Evolutionary conservation across 2,113 vertebrate species (phyloP), one percentile per base, ranked within the genome.

Genomic region (Poeciliopsis turrubarensis): DNA sequence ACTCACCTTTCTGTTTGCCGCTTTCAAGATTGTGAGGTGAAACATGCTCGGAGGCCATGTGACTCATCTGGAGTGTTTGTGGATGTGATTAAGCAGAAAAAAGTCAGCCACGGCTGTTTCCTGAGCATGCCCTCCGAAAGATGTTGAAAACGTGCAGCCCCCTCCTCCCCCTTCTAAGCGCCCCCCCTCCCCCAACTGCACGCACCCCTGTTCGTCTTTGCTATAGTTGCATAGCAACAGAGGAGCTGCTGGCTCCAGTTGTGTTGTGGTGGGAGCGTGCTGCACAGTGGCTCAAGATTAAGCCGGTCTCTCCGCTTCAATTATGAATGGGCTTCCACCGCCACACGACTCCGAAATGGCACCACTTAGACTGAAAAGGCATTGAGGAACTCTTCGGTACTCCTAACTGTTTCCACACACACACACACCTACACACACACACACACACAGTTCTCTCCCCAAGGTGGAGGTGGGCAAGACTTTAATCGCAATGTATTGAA

Each of bases 151-250:
- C 77, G 80, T 86, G 84, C 86, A 89, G 86, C 88, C 89, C 89
- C 76, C 79, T 62, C 65, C 19, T 14, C 32, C 61, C 31, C 54
- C 19, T 30, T 30, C 29, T n/a, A n/a, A 30, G 1, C n/a, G 39
- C 60, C 65, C 39, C 54, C 57, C 26, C 47, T 12, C 27, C 60
- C 60, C 63, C 2, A 25, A 37, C 34, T 37, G 34, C 34, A 37
- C 10, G 10, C 34, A 37, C 41, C 34, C 14, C 60, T 72, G 79
- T 74, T 88, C 79, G 73, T 90, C 87, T 88, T 91, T 87, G 87
- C 91, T 87, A 91, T 91, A 85, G 93, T 95, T 93, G 92, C 94
- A 92, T 94, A 93, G 94, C 94, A 95, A 94, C 93, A 92, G 91
- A 92, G 89, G 91, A 89, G 88, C 91, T 83, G 90, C 87, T 83